Conservation (phyloP, 2,888 invertebrate species). For the Drosophila fungiperda region DNA sequence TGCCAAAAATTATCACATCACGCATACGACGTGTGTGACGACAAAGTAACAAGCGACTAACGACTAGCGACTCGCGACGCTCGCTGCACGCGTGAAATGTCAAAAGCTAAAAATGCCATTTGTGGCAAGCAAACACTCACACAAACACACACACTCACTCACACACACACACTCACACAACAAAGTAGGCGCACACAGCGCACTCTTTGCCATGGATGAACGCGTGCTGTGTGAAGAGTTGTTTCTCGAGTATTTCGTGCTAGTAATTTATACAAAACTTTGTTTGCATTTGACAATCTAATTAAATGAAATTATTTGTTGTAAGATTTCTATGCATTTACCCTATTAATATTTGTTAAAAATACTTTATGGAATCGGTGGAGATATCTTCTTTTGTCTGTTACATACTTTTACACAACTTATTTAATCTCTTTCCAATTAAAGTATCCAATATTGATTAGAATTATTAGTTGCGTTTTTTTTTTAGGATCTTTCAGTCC, state of each 20-base stretch:
- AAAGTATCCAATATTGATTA: background rate
- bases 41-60: constrained; percentile 7
- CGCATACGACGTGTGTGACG: constrained; percentile 75
- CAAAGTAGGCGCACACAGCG: background rate
- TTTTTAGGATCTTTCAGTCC: too few species aligned
- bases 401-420: background rate
- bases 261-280: background rate
- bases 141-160: background rate
- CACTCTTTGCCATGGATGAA: constrained; percentile 4
- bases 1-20: constrained; percentile 79
- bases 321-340: background rate
- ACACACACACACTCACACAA: background rate
- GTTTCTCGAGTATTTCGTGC: constrained; percentile 1
- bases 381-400: background rate
- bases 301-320: background rate
- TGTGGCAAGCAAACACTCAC: constrained; percentile 32
- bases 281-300: background rate
- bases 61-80: constrained; percentile 18
- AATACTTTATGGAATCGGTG: background rate
- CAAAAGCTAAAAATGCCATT: constrained; percentile 80
- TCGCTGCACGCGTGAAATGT: constrained; percentile 77
- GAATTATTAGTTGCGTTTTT: background rate
- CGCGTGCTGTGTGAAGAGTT: constrained; percentile 21
- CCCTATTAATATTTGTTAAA: background rate
- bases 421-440: background rate